A percentile compares a stretch with the other conserved stretches of the same genome.
phyloP scores from a whole-genome alignment of 2,888 invertebrate genomes.

The Ecliptopera silaceata region DNA sequence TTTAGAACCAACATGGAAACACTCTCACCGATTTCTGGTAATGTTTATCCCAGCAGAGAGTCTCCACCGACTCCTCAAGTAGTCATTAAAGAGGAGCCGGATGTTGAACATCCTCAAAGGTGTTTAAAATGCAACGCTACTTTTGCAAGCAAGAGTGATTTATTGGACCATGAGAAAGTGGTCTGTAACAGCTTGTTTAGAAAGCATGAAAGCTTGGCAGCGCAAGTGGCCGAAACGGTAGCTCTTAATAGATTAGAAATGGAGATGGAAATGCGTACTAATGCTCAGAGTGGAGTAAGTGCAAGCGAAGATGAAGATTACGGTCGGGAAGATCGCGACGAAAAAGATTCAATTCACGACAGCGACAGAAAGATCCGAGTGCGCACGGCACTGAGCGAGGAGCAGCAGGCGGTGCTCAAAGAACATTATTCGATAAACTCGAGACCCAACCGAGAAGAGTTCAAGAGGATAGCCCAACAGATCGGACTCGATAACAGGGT shows the following conservation, averaged over 20 bases:
- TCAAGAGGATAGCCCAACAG: constrained; percentile 92
- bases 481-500: constrained; percentile 90
- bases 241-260: constrained; percentile 80
- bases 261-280: constrained; percentile 78
- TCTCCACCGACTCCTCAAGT: constrained; percentile 58
- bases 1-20: constrained; percentile 87
- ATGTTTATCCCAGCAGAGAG: constrained; percentile 67
- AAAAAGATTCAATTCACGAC: constrained; percentile 82
- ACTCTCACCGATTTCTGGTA: constrained; percentile 81
- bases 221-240: constrained; percentile 88
- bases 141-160: constrained; percentile 83
- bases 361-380: constrained; percentile 93
- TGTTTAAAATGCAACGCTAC: constrained; percentile 84
- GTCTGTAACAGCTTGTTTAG: constrained; percentile 82
- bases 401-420: constrained; percentile 94
- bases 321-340: constrained; percentile 75
- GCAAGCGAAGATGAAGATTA: constrained; percentile 86
- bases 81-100: constrained; percentile 67
- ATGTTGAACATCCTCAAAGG: constrained; percentile 68
- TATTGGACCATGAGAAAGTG: constrained; percentile 89
- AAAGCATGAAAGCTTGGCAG: constrained; percentile 89
- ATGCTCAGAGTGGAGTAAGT: constrained; percentile 77
- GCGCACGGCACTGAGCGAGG: constrained; percentile 96
- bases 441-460: constrained; percentile 96
- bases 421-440: constrained; percentile 95